phyloP scores from a whole-genome alignment of 2,113 vertebrate species.

The Glareola pratincola region DNA sequence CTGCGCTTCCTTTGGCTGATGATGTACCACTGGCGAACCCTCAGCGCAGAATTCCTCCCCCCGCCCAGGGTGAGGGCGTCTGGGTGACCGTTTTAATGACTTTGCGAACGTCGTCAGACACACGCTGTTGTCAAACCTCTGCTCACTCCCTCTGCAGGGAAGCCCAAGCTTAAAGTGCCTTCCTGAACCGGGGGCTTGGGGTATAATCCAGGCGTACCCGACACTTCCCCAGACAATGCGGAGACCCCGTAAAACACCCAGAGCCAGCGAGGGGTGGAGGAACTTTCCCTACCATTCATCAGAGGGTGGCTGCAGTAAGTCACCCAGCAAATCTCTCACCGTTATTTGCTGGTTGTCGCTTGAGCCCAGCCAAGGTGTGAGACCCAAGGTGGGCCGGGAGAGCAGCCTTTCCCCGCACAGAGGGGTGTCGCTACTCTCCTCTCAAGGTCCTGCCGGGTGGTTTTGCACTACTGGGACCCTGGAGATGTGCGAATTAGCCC shows the following conservation, averaged over 20 bases:
- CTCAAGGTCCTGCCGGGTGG: neutral
- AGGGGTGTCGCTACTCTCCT: neutral
- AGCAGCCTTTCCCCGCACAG: neutral
- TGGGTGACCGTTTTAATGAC: neutral
- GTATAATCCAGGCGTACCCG: neutral
- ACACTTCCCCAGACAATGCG: rapidly evolving
- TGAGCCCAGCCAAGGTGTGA: neutral
- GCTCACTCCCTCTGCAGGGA: neutral
- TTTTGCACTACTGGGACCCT: neutral
- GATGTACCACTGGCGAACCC: neutral
- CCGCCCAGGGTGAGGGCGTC: neutral
- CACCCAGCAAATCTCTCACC: neutral
- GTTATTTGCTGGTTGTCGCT: too few relatives aligned
- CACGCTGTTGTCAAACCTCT: neutral
- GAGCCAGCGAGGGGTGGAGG: neutral
- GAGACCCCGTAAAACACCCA: neutral
- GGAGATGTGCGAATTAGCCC: neutral
- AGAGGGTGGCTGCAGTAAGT: neutral
- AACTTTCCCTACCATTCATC: neutral
- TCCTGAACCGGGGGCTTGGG: neutral
- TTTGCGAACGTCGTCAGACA: rapidly evolving
- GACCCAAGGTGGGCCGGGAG: neutral
- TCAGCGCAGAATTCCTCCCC: neutral
- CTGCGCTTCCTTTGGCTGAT: neutral
- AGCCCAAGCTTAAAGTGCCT: neutral